phyloP scores from a whole-genome alignment of 2,888 invertebrate genomes.

The Phengaris alcon region DNA sequence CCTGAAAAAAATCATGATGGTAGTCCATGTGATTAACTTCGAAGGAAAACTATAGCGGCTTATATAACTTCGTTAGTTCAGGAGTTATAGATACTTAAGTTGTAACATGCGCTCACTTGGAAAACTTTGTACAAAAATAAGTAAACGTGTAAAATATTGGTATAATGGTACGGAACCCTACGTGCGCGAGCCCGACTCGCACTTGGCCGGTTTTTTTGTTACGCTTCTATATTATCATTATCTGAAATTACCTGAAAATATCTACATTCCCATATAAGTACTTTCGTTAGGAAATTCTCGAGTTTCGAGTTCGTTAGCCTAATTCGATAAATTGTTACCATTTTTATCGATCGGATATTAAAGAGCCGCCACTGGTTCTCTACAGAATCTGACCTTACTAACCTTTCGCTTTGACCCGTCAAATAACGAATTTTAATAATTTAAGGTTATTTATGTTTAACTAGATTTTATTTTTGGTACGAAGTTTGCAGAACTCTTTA shows the following conservation, averaged over 20 bases:
- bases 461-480: not conserved
- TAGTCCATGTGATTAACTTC: no score
- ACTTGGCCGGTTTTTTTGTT: not conserved
- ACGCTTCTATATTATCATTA: not conserved
- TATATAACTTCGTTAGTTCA: no score
- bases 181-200: not conserved
- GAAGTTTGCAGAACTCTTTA: no score
- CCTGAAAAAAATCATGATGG: no score
- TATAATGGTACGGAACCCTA: no score
- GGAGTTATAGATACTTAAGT: no score
- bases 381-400: not conserved
- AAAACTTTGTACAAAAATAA: no score
- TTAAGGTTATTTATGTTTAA: not conserved
- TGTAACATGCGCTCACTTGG: no score
- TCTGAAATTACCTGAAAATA: not conserved
- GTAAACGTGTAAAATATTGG: no score
- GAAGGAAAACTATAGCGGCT: no score
- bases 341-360: not conserved
- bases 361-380: not conserved
- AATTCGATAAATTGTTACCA: not conserved
- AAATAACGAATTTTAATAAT: not conserved
- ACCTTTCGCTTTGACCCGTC: not conserved
- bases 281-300: not conserved
- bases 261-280: not conserved
- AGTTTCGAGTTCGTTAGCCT: constrained; percentile 1